Conservation (phyloP, 2,113 vertebrate genomes). For the Numida meleagris region DNA sequence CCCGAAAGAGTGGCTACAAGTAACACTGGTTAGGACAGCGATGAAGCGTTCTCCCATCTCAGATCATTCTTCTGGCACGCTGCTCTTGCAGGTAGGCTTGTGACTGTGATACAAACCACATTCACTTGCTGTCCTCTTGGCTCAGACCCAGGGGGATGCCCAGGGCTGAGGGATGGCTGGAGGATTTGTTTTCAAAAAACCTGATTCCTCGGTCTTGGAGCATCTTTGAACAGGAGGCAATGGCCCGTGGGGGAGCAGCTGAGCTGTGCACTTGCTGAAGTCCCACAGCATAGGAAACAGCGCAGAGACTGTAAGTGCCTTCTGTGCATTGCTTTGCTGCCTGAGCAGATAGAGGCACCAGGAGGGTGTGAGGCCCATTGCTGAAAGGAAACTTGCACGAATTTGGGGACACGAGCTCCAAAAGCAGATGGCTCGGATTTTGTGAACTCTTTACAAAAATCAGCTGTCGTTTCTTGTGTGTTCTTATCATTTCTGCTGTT, state of each 20-base stretch:
- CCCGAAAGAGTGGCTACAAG: background rate
- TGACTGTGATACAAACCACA: too few species aligned
- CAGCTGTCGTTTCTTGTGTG: background rate
- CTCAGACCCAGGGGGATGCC: background rate
- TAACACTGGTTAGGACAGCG: accelerated
- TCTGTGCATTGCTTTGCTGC: accelerated
- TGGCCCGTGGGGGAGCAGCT: background rate
- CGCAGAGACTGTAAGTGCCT: accelerated
- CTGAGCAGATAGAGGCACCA: background rate
- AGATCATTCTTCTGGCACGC: accelerated
- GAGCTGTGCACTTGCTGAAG: background rate
- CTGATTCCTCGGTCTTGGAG: background rate
- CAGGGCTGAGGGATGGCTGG: background rate
- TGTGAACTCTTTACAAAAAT: background rate
- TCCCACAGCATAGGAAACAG: accelerated
- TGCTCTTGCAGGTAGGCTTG: background rate
- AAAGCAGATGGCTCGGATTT: background rate
- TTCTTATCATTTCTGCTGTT: background rate
- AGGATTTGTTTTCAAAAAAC: background rate
- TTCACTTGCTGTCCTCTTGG: background rate
- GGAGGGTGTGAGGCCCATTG: background rate
- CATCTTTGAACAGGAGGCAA: background rate
- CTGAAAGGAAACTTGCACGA: background rate
- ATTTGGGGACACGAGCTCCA: background rate
- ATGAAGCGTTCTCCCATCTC: background rate